phyloP scores from a whole-genome alignment of 2,113 vertebrate genomes.

The Saguinus midas region DNA sequence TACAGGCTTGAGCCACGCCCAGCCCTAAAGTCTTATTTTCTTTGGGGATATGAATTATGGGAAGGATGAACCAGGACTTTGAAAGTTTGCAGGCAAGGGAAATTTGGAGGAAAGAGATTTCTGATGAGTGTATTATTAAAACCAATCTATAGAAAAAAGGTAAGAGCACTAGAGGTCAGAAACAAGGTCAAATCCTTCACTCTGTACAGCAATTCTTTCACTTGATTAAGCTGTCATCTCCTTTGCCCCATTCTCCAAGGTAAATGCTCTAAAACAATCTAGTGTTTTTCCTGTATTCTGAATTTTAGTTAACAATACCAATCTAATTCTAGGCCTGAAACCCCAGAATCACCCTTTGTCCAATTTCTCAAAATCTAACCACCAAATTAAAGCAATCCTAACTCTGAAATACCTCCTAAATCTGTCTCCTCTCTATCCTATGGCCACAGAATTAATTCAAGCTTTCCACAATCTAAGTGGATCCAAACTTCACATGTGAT shows the following conservation, averaged over 20 bases:
- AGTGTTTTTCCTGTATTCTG: neutral
- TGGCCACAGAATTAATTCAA: neutral
- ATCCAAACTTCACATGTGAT: neutral
- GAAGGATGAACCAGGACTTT: neutral
- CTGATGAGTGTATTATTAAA: neutral
- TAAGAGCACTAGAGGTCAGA: neutral
- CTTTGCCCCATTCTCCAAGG: neutral
- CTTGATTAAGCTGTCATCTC: neutral
- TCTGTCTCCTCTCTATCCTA: neutral
- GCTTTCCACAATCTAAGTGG: neutral
- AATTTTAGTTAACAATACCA: neutral
- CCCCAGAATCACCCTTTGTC: neutral
- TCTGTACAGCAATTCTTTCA: neutral
- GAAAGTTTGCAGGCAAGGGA: neutral
- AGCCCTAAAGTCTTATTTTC: neutral
- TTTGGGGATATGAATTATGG: neutral
- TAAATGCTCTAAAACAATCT: conserved; percentile 6
- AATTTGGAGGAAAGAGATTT: neutral
- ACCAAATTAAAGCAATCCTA: neutral
- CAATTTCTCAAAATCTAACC: neutral
- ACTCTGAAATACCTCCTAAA: neutral
- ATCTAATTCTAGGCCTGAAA: neutral
- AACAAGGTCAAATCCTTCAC: neutral
- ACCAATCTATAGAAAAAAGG: neutral
- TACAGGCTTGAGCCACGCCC: too few relatives aligned